These are phyloP conservation scores for Antigone vipio DNA, from an alignment of 2,113 vertebrate genomes.

Conservation along the genomic window DNA sequence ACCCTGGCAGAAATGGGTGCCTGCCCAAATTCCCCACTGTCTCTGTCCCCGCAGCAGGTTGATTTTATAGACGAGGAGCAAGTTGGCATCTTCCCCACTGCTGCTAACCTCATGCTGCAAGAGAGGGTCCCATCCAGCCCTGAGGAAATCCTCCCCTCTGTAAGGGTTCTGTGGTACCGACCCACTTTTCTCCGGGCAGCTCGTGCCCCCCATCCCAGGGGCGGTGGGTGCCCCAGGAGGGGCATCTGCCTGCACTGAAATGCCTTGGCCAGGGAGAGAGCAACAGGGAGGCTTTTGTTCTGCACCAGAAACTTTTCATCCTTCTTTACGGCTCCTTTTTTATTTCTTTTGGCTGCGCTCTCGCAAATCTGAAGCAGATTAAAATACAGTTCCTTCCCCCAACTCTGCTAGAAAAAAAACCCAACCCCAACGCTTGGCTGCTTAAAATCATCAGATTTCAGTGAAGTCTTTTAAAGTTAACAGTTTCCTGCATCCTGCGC, in stretches of 20 bases:
- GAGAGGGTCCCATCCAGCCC: neutral
- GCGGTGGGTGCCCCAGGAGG: neutral
- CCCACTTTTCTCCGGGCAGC: neutral
- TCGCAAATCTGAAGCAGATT: constrained; percentile 39
- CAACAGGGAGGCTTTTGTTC: constrained; percentile 39
- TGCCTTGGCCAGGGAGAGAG: neutral
- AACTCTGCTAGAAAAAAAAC: neutral
- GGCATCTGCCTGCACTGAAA: neutral
- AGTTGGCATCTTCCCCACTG: neutral
- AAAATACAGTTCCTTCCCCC: neutral
- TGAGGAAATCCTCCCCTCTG: neutral
- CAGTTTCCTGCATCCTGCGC: constrained; percentile 45
- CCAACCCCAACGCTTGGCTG: constrained; percentile 3
- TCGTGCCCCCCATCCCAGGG: rapidly evolving
- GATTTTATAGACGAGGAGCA: neutral
- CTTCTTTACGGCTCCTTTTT: neutral
- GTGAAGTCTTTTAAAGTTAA: constrained; percentile 25
- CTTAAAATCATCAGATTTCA: constrained; percentile 10
- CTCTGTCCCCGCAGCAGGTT: neutral
- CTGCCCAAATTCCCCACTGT: neutral
- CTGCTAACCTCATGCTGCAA: rapidly evolving
- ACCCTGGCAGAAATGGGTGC: no score
- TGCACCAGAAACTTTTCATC: neutral
- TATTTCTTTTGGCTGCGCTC: constrained; percentile 31
- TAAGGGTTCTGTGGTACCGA: neutral